phyloP scores from a whole-genome alignment of 1,140 invertebrate genomes.

The Panonychus citri region DNA sequence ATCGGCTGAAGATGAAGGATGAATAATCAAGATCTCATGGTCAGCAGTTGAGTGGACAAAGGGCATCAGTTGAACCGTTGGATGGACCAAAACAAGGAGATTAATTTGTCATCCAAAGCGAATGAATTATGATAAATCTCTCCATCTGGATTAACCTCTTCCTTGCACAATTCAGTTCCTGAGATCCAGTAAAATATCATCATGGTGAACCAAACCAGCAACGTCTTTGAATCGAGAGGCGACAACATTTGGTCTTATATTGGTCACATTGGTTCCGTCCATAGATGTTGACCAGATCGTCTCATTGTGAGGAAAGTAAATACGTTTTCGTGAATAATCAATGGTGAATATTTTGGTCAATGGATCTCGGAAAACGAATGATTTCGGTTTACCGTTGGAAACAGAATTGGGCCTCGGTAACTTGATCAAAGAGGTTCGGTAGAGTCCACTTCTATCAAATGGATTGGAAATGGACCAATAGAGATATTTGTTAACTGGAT shows the following conservation, averaged over 20 bases:
- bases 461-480: background rate
- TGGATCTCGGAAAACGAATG: background rate
- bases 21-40: background rate
- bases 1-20: background rate
- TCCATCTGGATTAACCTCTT: constrained; percentile 33
- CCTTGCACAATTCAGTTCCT: constrained; percentile 38
- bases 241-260: background rate
- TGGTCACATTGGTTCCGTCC: constrained; percentile 31
- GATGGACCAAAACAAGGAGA: background rate
- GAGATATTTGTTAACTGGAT: constrained; percentile 64
- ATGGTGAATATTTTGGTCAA: constrained; percentile 42
- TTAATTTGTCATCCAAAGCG: background rate
- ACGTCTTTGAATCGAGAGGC: constrained; percentile 37
- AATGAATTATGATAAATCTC: constrained; percentile 48
- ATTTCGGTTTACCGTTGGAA: background rate
- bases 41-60: background rate
- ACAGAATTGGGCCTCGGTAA: background rate
- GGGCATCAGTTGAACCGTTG: background rate
- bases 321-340: constrained; percentile 51
- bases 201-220: constrained; percentile 43
- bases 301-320: constrained; percentile 48
- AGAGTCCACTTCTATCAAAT: background rate
- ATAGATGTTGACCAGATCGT: constrained; percentile 53
- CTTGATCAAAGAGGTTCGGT: background rate
- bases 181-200: constrained; percentile 59